These are phyloP conservation scores for Orbicella faveolata DNA, from an alignment of 64 coral and sea anemone species.

Conservation along the genomic window DNA sequence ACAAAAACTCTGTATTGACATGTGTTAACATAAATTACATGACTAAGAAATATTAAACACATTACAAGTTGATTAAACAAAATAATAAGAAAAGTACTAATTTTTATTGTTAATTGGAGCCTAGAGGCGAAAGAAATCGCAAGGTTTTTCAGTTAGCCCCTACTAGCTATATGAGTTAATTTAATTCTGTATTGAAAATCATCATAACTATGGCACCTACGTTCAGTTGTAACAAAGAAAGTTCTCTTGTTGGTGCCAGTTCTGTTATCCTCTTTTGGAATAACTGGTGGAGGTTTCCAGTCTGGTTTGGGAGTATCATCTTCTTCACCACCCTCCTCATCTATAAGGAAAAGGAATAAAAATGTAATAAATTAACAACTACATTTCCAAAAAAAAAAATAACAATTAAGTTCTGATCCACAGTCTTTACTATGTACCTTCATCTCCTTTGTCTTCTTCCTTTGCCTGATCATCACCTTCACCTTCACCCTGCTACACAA, in stretches of 20 bases:
- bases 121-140: too few species aligned
- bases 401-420: background rate
- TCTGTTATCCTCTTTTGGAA: conserved; percentile 94
- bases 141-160: too few species aligned
- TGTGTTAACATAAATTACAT: too few species aligned
- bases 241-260: conserved; percentile 91
- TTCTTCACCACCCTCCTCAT: conserved; percentile 93
- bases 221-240: conserved; percentile 90
- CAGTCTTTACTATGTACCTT: conserved; percentile 9
- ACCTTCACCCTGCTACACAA: conserved; percentile 57
- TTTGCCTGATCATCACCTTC: conserved; percentile 90
- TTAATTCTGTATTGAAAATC: background rate
- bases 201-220: conserved; percentile 37
- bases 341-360: conserved; percentile 18
- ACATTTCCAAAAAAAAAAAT: background rate
- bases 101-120: too few species aligned
- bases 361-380: background rate
- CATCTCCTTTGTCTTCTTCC: conserved; percentile 93
- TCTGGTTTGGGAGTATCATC: conserved; percentile 91
- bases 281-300: conserved; percentile 83
- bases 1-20: too few species aligned
- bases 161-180: too few species aligned
- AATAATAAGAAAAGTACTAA: too few species aligned
- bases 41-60: too few species aligned
- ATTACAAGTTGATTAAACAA: too few species aligned